Conservation (phyloP, 2,797 vertebrate genomes). For the Pogoniulus pusillus region DNA sequence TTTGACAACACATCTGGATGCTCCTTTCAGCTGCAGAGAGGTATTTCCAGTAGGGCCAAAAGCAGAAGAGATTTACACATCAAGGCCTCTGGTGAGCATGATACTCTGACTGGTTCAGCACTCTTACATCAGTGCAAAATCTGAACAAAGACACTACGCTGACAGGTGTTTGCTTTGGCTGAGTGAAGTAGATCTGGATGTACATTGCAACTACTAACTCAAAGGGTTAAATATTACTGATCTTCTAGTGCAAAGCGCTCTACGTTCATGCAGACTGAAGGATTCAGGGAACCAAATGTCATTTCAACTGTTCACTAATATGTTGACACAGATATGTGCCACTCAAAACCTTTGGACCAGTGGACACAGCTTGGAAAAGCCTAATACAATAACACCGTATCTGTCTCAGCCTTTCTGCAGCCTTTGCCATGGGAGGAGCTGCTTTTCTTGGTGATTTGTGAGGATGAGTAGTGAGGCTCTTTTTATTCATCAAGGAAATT, state of each 20-base stretch:
- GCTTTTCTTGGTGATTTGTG: background rate
- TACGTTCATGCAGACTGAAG: background rate
- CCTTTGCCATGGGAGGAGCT: background rate
- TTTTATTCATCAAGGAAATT: background rate
- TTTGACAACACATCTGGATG: background rate
- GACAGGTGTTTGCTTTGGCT: background rate
- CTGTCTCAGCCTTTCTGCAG: background rate
- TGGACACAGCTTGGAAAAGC: background rate
- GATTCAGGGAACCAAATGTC: background rate
- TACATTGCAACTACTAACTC: background rate
- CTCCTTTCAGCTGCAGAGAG: background rate
- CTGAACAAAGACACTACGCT: background rate
- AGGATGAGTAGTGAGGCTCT: background rate
- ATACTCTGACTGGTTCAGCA: background rate
- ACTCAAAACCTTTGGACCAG: background rate
- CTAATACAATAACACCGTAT: background rate
- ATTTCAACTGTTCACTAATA: background rate
- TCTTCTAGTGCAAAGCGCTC: background rate
- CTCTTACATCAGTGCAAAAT: background rate
- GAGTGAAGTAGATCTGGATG: background rate
- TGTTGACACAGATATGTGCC: background rate
- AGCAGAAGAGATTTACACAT: background rate
- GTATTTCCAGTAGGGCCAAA: background rate
- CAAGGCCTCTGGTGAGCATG: background rate
- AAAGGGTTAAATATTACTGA: background rate